Percentiles rank a stretch among this genome's conserved stretches.
Conservation (phyloP, 2,888 invertebrate genomes). For the Hyppa rectilinea region DNA sequence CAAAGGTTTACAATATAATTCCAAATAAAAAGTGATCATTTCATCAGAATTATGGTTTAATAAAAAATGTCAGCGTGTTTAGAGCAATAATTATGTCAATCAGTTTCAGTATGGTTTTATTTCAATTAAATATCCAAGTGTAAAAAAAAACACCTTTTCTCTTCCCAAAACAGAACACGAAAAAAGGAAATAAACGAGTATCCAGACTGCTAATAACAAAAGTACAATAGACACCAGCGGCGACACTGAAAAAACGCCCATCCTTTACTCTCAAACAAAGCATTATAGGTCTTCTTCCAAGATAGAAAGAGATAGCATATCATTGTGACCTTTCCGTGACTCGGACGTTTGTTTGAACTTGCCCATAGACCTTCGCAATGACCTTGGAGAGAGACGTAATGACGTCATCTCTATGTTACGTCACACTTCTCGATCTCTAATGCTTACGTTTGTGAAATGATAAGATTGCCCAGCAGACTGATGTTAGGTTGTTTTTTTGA, state of each 20-base stretch:
- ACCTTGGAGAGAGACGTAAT: slow-evolving; percentile 56
- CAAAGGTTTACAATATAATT: no score
- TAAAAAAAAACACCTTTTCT: background rate
- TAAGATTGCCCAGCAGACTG: no score
- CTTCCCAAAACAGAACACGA: background rate
- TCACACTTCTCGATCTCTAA: slow-evolving; percentile 32
- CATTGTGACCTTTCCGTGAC: slow-evolving; percentile 49
- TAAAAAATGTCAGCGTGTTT: no score
- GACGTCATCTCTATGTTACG: slow-evolving; percentile 57
- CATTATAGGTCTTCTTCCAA: slow-evolving; percentile 8
- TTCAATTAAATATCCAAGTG: no score
- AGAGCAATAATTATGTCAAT: no score
- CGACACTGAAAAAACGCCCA: slow-evolving; percentile 21
- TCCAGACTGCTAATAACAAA: slow-evolving; percentile 34
- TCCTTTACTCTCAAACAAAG: slow-evolving; percentile 16
- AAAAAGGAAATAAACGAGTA: slow-evolving; percentile 35
- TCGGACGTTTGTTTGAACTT: slow-evolving; percentile 61
- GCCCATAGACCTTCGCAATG: slow-evolving; percentile 56
- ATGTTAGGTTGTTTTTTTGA: slow-evolving; percentile 12
- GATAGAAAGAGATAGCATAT: slow-evolving; percentile 47
- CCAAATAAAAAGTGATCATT: no score
- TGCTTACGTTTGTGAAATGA: slow-evolving; percentile 8
- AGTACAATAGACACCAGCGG: slow-evolving; percentile 17
- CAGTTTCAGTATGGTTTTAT: no score
- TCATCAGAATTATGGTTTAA: no score